phyloP scores from a whole-genome alignment of 2,113 vertebrate species.

The Leucopsar rothschildi region DNA sequence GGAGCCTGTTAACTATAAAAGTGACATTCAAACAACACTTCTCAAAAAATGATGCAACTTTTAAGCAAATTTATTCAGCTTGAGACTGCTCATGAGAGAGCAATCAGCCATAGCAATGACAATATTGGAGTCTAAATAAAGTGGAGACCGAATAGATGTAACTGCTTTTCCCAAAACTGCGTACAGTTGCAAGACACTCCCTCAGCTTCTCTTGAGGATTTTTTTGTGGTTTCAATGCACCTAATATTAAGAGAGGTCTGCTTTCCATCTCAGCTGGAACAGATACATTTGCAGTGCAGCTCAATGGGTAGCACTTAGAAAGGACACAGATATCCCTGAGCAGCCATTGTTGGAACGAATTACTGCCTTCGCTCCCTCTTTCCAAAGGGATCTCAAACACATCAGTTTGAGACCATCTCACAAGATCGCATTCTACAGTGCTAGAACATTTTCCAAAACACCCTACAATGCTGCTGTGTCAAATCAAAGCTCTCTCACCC shows the following conservation, averaged over 20 bases:
- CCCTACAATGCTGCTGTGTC: neutral
- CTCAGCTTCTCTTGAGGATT: neutral
- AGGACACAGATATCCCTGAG: neutral
- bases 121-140: neutral
- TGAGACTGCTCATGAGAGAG: neutral
- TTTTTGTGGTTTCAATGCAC: neutral
- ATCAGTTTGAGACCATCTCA: neutral
- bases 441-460: neutral
- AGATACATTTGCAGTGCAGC: neutral
- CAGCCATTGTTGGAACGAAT: neutral
- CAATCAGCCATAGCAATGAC: neutral
- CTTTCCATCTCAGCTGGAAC: neutral
- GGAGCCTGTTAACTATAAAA: neutral
- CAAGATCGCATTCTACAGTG: neutral
- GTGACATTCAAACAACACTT: neutral
- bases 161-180: neutral
- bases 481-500: neutral
- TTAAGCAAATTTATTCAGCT: neutral
- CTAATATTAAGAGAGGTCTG: neutral
- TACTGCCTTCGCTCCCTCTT: neutral
- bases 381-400: neutral
- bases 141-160: neutral
- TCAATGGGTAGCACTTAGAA: neutral
- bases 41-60: neutral
- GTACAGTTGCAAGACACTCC: neutral